A percentile compares a stretch with the other conserved stretches of the same genome.
Conservation (phyloP, 1,140 invertebrate species). For the Chironomus tepperi region DNA sequence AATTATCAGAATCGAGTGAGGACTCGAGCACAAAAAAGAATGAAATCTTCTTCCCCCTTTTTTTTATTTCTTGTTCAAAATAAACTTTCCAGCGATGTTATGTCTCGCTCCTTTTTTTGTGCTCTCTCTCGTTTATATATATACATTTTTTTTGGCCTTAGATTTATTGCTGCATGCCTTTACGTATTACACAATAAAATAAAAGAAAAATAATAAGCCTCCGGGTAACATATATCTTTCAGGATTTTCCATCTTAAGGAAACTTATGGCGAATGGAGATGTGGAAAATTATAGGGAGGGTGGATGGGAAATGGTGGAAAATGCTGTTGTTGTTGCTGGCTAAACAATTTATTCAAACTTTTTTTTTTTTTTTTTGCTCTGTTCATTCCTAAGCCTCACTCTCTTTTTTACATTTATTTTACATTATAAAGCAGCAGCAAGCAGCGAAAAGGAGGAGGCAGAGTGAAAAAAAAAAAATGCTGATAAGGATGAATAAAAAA, state of each 20-base stretch:
- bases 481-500: slow-evolving; percentile 8
- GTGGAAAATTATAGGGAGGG: not conserved
- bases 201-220: slow-evolving; percentile 24
- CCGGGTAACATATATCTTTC: slow-evolving; percentile 19
- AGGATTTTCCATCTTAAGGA: slow-evolving; percentile 22
- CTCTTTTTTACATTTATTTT: not conserved
- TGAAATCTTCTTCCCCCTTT: slow-evolving; percentile 9
- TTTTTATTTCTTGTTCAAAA: not conserved
- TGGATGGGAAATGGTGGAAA: not conserved
- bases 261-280: slow-evolving; percentile 17
- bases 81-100: slow-evolving; percentile 21
- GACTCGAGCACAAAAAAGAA: not conserved
- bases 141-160: not conserved
- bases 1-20: not conserved
- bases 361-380: no score
- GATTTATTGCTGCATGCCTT: slow-evolving; percentile 23
- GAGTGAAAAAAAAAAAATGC: slow-evolving; percentile 13
- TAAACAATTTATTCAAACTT: slow-evolving; percentile 15
- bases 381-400: no score
- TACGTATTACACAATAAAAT: slow-evolving; percentile 24
- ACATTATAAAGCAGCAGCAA: not conserved
- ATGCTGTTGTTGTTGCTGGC: not conserved
- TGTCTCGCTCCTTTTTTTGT: not conserved
- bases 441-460: not conserved
- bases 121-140: not conserved